These are phyloP conservation scores for Lycaon pictus DNA, from an alignment of 2,113 vertebrate species.

Conservation along the genomic window DNA sequence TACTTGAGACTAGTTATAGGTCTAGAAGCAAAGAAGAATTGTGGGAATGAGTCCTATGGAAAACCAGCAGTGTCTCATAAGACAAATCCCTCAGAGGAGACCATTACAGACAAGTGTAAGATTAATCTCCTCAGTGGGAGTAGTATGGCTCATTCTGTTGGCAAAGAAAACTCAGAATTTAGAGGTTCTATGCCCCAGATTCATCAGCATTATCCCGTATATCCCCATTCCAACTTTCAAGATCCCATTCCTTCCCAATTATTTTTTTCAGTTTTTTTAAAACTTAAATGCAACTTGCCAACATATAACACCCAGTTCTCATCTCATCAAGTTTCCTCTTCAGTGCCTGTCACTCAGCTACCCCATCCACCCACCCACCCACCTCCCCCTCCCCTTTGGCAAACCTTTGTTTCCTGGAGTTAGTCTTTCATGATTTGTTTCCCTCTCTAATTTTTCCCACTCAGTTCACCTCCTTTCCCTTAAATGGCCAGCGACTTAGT, in stretches of 20 bases:
- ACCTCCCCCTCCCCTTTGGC: too few relatives aligned
- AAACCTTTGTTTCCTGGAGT: too few relatives aligned
- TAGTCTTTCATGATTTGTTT: too few relatives aligned
- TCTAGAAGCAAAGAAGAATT: not conserved
- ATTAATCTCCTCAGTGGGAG: not conserved
- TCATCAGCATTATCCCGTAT: not conserved
- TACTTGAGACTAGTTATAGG: not conserved
- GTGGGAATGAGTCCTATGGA: not conserved
- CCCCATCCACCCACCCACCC: too few relatives aligned
- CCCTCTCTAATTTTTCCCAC: too few relatives aligned
- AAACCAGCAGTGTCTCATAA: not conserved
- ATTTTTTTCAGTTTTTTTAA: too few relatives aligned
- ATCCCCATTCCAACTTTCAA: not conserved
- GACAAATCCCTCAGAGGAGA: not conserved
- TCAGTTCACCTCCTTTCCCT: too few relatives aligned
- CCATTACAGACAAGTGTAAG: not conserved
- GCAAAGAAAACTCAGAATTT: not conserved
- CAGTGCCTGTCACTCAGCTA: too few relatives aligned
- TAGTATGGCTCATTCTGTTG: not conserved
- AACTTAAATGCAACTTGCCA: too few relatives aligned
- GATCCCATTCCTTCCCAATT: not conserved
- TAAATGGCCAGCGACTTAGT: not conserved
- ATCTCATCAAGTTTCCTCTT: too few relatives aligned
- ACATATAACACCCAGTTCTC: too few relatives aligned
- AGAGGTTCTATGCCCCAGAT: not conserved